phyloP scores from a whole-genome alignment of 2,113 vertebrate species.

The Takifugu flavidus region DNA sequence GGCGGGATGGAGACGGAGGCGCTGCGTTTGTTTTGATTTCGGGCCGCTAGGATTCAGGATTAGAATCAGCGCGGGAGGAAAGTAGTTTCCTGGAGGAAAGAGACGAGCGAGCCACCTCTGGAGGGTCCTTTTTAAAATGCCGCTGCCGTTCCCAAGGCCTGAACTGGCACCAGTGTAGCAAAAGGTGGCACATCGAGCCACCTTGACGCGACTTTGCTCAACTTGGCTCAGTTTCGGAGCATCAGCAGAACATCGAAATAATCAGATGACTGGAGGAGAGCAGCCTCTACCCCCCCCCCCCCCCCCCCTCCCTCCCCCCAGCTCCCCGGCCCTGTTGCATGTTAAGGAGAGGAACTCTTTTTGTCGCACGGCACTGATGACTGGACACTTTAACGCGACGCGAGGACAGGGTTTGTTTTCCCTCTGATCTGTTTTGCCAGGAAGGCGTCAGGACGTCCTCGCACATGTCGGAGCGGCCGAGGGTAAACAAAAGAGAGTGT shows the following conservation, averaged over 20 bases:
- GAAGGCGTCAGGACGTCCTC: too few species aligned
- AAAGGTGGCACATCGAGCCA: constrained; percentile 45
- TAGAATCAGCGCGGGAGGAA: not conserved
- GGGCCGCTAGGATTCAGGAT: too few species aligned
- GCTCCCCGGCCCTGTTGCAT: not conserved
- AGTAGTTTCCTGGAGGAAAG: not conserved
- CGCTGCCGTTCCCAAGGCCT: constrained; percentile 39
- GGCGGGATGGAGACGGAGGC: too few species aligned
- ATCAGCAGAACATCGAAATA: constrained; percentile 45
- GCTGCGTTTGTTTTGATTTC: too few species aligned
- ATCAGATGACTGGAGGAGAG: constrained; percentile 13
- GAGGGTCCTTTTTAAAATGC: constrained; percentile 49
- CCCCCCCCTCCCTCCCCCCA: too few species aligned
- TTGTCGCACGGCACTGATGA: too few species aligned
- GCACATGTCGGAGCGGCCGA: too few species aligned
- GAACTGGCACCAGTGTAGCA: constrained; percentile 37
- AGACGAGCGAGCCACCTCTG: constrained; percentile 36
- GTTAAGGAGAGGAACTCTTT: too few species aligned
- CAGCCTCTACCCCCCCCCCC: not conserved
- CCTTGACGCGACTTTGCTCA: constrained; percentile 59
- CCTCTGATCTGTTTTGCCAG: too few species aligned
- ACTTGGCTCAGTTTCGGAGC: constrained; percentile 38
- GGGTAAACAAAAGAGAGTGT: too few species aligned
- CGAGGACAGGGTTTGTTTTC: too few species aligned
- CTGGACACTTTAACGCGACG: too few species aligned